These are phyloP conservation scores for Dipodomys ordii DNA, from an alignment of 2,113 vertebrate genomes.

Conservation along the genomic window DNA sequence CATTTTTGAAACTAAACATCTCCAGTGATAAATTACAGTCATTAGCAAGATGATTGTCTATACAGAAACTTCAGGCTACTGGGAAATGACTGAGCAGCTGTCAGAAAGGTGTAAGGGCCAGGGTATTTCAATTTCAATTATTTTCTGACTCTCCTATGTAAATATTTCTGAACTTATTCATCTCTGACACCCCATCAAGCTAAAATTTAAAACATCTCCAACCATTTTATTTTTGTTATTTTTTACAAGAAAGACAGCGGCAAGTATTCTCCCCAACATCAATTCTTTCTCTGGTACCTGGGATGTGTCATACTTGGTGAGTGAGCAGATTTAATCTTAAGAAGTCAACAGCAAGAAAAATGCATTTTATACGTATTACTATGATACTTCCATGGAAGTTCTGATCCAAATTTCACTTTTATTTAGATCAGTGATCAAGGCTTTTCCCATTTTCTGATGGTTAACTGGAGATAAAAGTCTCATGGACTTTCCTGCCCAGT, in stretches of 20 bases:
- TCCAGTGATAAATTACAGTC: slow-evolving; percentile 85
- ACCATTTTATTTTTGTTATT: neutral
- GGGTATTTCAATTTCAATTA: slow-evolving; percentile 44
- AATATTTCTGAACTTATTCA: slow-evolving; percentile 58
- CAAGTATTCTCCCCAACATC: neutral
- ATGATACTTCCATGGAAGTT: neutral
- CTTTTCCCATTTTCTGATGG: neutral
- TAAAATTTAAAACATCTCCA: neutral
- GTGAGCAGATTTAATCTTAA: neutral
- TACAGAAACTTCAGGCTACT: slow-evolving; percentile 68
- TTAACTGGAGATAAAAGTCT: neutral
- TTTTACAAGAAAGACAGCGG: slow-evolving; percentile 8
- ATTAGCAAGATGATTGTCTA: slow-evolving; percentile 81
- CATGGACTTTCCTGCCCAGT: too few relatives aligned
- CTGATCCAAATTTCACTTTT: slow-evolving; percentile 24
- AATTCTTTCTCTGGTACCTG: neutral
- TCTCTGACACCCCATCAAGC: slow-evolving; percentile 55
- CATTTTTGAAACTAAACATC: slow-evolving; percentile 81
- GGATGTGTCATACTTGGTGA: too few relatives aligned
- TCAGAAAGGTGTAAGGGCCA: slow-evolving; percentile 49
- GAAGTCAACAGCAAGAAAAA: neutral
- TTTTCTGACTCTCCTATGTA: slow-evolving; percentile 62
- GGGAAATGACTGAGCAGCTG: slow-evolving; percentile 61
- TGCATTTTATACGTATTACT: neutral
- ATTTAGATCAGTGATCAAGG: neutral